A percentile compares a stretch with the other conserved stretches of the same genome.
These are phyloP conservation scores for Carpatolechia fugitivella DNA, from an alignment of 2,888 invertebrate genomes.

Conservation along the genomic window DNA sequence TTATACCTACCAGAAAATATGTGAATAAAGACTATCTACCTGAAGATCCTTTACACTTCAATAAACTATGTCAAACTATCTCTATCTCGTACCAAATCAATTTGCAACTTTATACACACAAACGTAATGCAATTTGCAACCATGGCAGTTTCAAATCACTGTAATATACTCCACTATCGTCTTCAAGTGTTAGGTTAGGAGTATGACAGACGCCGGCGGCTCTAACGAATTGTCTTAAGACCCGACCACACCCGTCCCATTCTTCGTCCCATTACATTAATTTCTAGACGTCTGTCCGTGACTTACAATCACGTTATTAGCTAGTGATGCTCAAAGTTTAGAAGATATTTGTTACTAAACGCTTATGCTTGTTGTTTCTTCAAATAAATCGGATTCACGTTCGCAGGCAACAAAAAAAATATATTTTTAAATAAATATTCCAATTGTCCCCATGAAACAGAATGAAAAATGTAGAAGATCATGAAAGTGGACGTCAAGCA, in stretches of 20 bases:
- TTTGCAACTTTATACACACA: conserved; percentile 4
- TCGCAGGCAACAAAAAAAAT: no score
- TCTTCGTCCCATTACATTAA: conserved; percentile 54
- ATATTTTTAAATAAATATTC: no score
- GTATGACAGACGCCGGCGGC: conserved; percentile 28
- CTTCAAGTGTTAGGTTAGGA: background rate
- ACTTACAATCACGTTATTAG: conserved; percentile 56
- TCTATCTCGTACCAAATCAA: conserved; percentile 8
- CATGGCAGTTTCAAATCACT: no score
- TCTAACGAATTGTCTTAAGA: conserved; percentile 41
- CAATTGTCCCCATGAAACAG: no score
- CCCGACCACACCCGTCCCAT: conserved; percentile 33
- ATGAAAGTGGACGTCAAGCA: no score
- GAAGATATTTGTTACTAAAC: background rate
- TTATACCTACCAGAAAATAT: no score
- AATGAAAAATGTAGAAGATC: no score
- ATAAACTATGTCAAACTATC: background rate
- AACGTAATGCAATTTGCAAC: no score
- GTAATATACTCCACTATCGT: background rate
- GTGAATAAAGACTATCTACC: no score
- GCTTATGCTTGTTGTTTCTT: no score
- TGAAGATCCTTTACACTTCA: no score
- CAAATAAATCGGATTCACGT: no score
- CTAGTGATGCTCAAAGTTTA: conserved; percentile 17
- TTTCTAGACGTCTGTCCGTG: conserved; percentile 56